phyloP scores from a whole-genome alignment of 1,140 invertebrate species.

The Kradibia gibbosae region DNA sequence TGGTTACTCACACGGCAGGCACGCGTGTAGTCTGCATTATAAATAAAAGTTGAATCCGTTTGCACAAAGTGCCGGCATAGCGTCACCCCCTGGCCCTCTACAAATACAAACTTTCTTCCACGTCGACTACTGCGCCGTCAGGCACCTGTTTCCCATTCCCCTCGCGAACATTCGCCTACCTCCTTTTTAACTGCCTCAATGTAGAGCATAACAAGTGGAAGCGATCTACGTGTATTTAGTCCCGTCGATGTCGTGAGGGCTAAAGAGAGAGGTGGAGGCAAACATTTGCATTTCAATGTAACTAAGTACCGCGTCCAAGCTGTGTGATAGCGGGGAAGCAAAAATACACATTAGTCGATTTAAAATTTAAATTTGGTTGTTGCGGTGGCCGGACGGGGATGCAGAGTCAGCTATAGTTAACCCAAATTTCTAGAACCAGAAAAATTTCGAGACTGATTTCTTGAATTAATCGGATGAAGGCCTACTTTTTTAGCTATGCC shows the following conservation, averaged over 20 bases:
- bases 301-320: background rate
- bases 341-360: conserved; percentile 73
- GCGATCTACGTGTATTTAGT: conserved; percentile 58
- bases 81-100: background rate
- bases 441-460: conserved; percentile 35
- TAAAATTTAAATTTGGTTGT: conserved; percentile 68
- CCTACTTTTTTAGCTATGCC: background rate
- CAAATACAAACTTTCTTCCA: background rate
- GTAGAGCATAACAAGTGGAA: conserved; percentile 50
- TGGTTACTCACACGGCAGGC: conserved; percentile 45
- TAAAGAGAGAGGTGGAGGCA: background rate
- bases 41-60: conserved; percentile 63
- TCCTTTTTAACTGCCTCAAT: background rate
- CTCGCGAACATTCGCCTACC: background rate
- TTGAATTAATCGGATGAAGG: background rate
- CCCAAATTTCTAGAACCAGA: background rate
- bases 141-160: no score
- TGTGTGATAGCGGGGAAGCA: conserved; percentile 51
- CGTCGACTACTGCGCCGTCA: background rate
- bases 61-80: conserved; percentile 25
- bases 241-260: no score
- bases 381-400: background rate
- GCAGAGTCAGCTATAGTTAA: conserved; percentile 53
- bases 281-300: conserved; percentile 70
- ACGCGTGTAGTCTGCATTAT: conserved; percentile 50